These are phyloP conservation scores for Taphrorychus bicolor DNA, from an alignment of 2,888 invertebrate genomes.

Conservation along the genomic window DNA sequence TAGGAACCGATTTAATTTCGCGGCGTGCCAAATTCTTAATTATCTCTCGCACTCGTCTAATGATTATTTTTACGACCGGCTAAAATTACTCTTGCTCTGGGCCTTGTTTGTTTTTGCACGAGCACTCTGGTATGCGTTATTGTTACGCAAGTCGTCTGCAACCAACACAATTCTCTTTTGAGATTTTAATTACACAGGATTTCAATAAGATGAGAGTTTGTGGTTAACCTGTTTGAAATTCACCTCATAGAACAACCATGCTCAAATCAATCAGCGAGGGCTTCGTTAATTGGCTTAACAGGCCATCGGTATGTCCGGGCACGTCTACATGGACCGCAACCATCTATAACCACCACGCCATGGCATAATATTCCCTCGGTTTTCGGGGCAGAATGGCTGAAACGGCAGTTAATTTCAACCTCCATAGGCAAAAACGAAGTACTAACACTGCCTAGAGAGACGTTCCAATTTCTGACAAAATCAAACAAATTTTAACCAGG, in stretches of 20 bases:
- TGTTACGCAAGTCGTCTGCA: background rate
- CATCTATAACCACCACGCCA: background rate
- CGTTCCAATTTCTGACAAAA: constrained; percentile 26
- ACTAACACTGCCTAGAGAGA: constrained; percentile 11
- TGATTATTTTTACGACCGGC: constrained; percentile 18
- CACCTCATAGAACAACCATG: background rate
- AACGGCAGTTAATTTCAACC: too few relatives aligned
- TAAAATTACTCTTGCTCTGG: constrained; percentile 13
- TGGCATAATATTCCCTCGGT: background rate
- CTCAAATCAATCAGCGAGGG: constrained; percentile 6
- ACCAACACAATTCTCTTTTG: background rate
- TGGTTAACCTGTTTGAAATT: constrained; percentile 1
- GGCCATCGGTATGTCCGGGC: background rate
- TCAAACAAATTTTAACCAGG: constrained; percentile 19
- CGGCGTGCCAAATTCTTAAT: constrained; percentile 26
- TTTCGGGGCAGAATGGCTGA: background rate
- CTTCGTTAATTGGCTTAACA: background rate
- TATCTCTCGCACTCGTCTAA: constrained; percentile 18
- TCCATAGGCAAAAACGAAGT: background rate
- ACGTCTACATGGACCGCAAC: background rate
- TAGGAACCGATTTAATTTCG: constrained; percentile 14
- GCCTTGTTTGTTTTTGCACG: constrained; percentile 2
- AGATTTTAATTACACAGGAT: background rate
- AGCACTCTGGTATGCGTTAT: background rate
- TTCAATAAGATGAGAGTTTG: background rate